phyloP scores from a whole-genome alignment of 1,140 invertebrate genomes.

The Drosophila watanabei region DNA sequence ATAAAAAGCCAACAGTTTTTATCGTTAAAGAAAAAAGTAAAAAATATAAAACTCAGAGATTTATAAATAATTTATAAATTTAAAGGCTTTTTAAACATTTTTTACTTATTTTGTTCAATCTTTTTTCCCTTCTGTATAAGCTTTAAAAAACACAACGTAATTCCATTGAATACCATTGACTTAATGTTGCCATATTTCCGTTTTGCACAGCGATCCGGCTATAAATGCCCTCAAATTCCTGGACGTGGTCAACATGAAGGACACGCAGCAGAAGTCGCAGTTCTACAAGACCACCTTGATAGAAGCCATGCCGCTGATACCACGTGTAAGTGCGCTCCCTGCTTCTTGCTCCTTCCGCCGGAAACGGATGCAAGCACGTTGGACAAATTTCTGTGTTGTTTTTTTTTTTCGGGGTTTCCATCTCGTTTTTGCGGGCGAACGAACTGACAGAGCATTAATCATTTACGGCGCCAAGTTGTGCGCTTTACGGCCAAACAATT shows the following conservation, averaged over 20 bases:
- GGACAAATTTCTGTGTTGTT: slow-evolving; percentile 13
- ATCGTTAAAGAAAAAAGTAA: not conserved
- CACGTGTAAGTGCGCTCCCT: slow-evolving; percentile 90
- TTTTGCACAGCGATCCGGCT: slow-evolving; percentile 91
- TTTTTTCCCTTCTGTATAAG: not conserved
- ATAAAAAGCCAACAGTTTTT: not conserved
- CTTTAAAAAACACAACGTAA: not conserved
- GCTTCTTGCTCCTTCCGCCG: slow-evolving; percentile 10
- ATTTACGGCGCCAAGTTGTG: slow-evolving; percentile 65
- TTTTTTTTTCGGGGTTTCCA: slow-evolving; percentile 12
- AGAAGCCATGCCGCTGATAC: slow-evolving; percentile 94
- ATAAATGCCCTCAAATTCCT: slow-evolving; percentile 96
- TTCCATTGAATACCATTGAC: slow-evolving; percentile 37
- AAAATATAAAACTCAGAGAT: not conserved
- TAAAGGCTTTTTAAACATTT: not conserved
- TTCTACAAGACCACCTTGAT: slow-evolving; percentile 95
- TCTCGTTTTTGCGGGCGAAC: slow-evolving; percentile 24
- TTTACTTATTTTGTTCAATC: not conserved
- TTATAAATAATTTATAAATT: not conserved
- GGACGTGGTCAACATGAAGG: slow-evolving; percentile 97
- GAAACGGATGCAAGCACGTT: slow-evolving; percentile 54
- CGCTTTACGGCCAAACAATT: slow-evolving; percentile 73
- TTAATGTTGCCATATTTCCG: slow-evolving; percentile 71
- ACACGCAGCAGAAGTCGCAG: slow-evolving; percentile 94
- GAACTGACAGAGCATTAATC: slow-evolving; percentile 62